Conservation (phyloP, 1,140 invertebrate species). For the Pentalonia nigronervosa region DNA sequence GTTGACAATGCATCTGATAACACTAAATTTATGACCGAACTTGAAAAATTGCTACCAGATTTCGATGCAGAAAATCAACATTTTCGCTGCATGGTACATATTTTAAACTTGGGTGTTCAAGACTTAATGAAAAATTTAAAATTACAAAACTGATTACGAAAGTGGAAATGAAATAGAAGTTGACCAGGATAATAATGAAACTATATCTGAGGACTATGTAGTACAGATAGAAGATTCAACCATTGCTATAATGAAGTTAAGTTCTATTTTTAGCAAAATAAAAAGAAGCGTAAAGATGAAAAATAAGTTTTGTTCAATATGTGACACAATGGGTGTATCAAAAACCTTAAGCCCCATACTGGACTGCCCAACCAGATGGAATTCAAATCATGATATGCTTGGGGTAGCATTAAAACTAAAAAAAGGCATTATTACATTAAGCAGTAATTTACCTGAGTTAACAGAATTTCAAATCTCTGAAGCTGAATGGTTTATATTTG, state of each 20-base stretch:
- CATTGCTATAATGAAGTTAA: conserved; percentile 25
- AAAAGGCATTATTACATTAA: conserved; percentile 31
- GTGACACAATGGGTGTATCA: conserved; percentile 48
- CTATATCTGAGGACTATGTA: background rate
- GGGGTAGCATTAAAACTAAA: conserved; percentile 56
- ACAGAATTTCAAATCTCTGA: conserved; percentile 4
- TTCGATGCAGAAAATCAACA: conserved; percentile 61
- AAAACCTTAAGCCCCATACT: conserved; percentile 41
- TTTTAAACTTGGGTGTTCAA: conserved; percentile 61
- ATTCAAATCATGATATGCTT: conserved; percentile 59
- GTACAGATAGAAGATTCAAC: background rate
- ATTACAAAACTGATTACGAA: background rate
- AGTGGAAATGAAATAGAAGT: conserved; percentile 12
- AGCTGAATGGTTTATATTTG: background rate
- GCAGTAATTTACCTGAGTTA: background rate
- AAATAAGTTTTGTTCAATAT: conserved; percentile 51
- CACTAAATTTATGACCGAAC: conserved; percentile 28
- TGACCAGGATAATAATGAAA: background rate
- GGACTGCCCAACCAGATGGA: conserved; percentile 58
- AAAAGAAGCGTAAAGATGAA: conserved; percentile 49
- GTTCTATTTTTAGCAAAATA: conserved; percentile 57
- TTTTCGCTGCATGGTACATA: conserved; percentile 61
- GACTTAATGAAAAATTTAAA: conserved; percentile 59
- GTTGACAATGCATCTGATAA: conserved; percentile 60
- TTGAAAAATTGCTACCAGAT: conserved; percentile 52